phyloP scores from a whole-genome alignment of 2,797 vertebrate genomes.

The Holocentrus rufus region DNA sequence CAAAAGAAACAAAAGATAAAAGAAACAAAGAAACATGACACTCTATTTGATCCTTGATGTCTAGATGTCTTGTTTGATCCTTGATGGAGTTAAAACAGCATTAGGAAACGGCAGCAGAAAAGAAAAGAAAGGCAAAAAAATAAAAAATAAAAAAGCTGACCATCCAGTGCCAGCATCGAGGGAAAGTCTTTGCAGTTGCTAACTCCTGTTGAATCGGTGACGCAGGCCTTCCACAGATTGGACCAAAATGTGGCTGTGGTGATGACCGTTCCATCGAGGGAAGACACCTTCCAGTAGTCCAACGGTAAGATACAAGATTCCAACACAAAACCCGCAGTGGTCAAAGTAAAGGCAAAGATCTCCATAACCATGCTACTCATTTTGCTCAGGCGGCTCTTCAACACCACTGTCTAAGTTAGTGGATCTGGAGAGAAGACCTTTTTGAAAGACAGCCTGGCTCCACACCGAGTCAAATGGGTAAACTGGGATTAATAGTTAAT shows the following conservation, averaged over 20 bases:
- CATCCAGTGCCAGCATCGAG: slow-evolving; percentile 93
- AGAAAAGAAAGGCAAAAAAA: background rate
- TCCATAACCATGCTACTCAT: slow-evolving; percentile 87
- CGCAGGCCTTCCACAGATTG: slow-evolving; percentile 96
- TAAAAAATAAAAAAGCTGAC: slow-evolving; percentile 73
- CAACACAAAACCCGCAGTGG: slow-evolving; percentile 91
- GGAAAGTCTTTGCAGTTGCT: slow-evolving; percentile 97
- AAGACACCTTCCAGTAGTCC: slow-evolving; percentile 97
- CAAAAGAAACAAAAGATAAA: no score
- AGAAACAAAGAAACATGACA: no score
- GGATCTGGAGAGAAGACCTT: slow-evolving; percentile 17
- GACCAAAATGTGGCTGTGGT: slow-evolving; percentile 95
- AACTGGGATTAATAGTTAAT: slow-evolving; percentile 76
- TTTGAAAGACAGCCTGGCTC: slow-evolving; percentile 41
- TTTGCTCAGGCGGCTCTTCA: slow-evolving; percentile 29
- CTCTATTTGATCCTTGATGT: no score
- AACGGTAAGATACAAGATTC: slow-evolving; percentile 92
- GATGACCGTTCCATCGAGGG: slow-evolving; percentile 93
- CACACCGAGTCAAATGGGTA: slow-evolving; percentile 51
- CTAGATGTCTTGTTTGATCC: no score
- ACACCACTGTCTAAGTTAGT: slow-evolving; percentile 15
- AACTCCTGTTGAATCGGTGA: slow-evolving; percentile 96
- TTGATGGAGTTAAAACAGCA: no score
- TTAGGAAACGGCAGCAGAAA: no score
- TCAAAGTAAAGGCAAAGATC: slow-evolving; percentile 88